These are phyloP conservation scores for Aphyosemion australe DNA, from an alignment of 2,113 vertebrate genomes.

Conservation along the genomic window DNA sequence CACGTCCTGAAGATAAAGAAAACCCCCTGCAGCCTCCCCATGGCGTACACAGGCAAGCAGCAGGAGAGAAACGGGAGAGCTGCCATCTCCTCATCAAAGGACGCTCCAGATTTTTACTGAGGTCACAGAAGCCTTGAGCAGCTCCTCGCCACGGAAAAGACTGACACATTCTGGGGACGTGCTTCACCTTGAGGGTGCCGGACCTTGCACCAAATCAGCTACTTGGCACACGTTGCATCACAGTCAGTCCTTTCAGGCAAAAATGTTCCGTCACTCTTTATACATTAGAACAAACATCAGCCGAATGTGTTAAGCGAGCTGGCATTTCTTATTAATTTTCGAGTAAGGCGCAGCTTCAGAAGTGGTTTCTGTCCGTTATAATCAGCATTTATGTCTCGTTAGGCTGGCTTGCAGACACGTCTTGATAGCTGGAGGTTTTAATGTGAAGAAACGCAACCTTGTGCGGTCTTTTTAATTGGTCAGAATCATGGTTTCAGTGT, in stretches of 20 bases:
- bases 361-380: constrained; percentile 28
- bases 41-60: constrained; percentile 33
- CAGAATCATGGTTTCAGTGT: not conserved
- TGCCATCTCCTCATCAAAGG: constrained; percentile 52
- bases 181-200: constrained; percentile 58
- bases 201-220: constrained; percentile 43
- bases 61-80: constrained; percentile 32
- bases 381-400: constrained; percentile 40
- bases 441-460: constrained; percentile 18
- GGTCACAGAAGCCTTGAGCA: constrained; percentile 52
- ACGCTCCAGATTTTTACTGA: constrained; percentile 61
- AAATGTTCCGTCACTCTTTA: constrained; percentile 33
- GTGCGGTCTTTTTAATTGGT: constrained; percentile 25
- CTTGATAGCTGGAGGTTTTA: constrained; percentile 32
- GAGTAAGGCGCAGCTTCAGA: constrained; percentile 20
- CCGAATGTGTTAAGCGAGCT: constrained; percentile 33
- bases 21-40: constrained; percentile 3
- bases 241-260: constrained; percentile 25
- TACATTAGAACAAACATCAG: constrained; percentile 23
- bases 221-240: constrained; percentile 33
- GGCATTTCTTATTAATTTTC: constrained; percentile 33
- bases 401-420: constrained; percentile 30
- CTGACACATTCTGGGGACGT: constrained; percentile 69
- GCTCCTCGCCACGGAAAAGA: constrained; percentile 15
- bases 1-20: constrained; percentile 39